Conservation (phyloP, 2,888 invertebrate species). For the Herminia tarsipennalis region DNA sequence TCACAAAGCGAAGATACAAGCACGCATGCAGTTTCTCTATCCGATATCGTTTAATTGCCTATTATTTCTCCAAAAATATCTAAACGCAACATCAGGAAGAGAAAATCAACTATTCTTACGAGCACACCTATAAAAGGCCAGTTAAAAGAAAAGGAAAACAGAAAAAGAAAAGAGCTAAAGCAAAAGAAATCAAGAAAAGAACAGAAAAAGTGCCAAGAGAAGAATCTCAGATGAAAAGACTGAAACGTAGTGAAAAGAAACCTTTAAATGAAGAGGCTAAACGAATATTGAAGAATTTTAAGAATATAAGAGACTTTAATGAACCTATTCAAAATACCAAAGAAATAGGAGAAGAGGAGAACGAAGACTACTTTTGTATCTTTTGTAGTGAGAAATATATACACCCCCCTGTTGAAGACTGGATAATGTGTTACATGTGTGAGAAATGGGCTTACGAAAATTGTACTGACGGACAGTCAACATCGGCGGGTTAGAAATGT, state of each 20-base stretch:
- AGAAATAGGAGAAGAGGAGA: conserved; percentile 8
- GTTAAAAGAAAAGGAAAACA: conserved; percentile 28
- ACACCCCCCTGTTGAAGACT: conserved; percentile 23
- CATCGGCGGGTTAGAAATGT: conserved; percentile 14
- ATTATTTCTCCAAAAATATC: conserved; percentile 17
- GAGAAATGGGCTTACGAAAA: conserved; percentile 19
- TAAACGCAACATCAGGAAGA: conserved; percentile 19
- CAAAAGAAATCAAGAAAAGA: conserved; percentile 10
- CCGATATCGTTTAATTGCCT: conserved; percentile 20
- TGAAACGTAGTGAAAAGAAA: conserved; percentile 8
- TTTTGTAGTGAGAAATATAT: conserved; percentile 19
- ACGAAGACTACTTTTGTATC: conserved; percentile 2
- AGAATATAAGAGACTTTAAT: conserved; percentile 8
- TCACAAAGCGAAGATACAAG: conserved; percentile 22
- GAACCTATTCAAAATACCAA: conserved; percentile 8
- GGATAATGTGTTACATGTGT: conserved; percentile 27
- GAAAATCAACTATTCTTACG: conserved; percentile 27
- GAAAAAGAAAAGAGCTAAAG: conserved; percentile 19
- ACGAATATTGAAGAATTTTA: conserved; percentile 12
- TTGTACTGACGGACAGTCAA: conserved; percentile 19
- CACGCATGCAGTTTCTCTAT: conserved; percentile 19
- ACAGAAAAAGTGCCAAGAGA: conserved; percentile 1
- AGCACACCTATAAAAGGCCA: conserved; percentile 19
- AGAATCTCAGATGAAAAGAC: conserved; percentile 2
- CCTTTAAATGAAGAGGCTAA: conserved; percentile 10